Conservation (phyloP, 2,113 vertebrate genomes). For the Grantiella picta region DNA sequence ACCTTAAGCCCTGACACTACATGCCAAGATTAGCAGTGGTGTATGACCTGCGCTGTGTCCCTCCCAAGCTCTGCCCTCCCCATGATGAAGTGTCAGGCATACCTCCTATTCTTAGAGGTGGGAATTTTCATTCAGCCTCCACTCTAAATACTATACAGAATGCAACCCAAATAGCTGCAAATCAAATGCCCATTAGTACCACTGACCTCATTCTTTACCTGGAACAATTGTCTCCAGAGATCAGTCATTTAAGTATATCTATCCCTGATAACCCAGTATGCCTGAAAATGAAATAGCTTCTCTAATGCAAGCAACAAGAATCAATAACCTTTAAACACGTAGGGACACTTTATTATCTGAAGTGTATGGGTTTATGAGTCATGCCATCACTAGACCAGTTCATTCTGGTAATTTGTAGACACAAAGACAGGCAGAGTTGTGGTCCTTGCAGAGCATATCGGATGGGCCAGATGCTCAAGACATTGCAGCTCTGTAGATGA, state of each 20-base stretch:
- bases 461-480: background rate
- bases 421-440: background rate
- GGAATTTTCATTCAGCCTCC: background rate
- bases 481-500: background rate
- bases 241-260: conserved; percentile 58
- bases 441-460: background rate
- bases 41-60: background rate
- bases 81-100: background rate
- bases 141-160: background rate
- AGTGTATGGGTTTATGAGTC: background rate
- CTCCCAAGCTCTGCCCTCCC: background rate
- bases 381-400: conserved; percentile 8
- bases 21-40: background rate
- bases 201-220: conserved; percentile 59
- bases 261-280: conserved; percentile 33
- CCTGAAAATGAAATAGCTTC: conserved; percentile 64
- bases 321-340: conserved; percentile 71
- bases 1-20: background rate
- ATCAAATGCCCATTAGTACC: conserved; percentile 24
- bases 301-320: conserved; percentile 59
- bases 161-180: background rate
- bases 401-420: background rate
- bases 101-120: background rate
- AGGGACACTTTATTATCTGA: conserved; percentile 48
- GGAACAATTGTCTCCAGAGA: conserved; percentile 43